These are phyloP conservation scores for Loxodonta africana DNA, from an alignment of 2,113 vertebrate species.

Conservation along the genomic window DNA sequence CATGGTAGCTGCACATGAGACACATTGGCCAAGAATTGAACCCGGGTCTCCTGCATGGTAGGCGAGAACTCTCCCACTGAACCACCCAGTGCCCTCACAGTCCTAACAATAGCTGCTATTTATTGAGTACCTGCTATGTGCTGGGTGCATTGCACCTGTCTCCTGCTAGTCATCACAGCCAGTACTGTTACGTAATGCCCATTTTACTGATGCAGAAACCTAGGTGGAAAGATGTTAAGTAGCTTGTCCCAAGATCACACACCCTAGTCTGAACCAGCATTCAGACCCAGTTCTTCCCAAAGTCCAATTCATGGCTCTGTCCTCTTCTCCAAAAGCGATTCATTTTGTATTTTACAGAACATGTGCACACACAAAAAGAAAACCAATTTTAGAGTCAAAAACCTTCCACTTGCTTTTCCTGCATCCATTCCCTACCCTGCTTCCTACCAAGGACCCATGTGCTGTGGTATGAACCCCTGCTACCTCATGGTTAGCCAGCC, in stretches of 20 bases:
- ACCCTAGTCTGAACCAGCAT: background rate
- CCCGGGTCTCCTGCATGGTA: too few relatives aligned
- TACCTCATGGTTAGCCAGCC: background rate
- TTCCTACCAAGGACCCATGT: background rate
- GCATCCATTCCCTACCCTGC: background rate
- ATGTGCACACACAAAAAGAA: background rate
- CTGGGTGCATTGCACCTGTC: background rate
- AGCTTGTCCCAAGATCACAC: background rate
- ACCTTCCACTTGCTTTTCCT: background rate
- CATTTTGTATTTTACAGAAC: background rate
- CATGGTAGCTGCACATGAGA: too few relatives aligned
- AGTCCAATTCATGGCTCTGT: background rate
- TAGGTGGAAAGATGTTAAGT: background rate
- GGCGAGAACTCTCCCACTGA: too few relatives aligned
- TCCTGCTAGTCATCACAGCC: background rate
- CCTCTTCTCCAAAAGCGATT: background rate
- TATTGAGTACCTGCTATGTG: background rate
- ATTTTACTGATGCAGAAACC: background rate
- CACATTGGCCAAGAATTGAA: too few relatives aligned
- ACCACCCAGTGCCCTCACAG: too few relatives aligned
- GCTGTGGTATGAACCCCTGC: background rate
- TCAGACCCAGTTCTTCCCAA: background rate
- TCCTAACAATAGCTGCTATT: background rate
- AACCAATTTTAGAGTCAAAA: background rate
- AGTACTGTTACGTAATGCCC: background rate